A percentile compares a stretch with the other conserved stretches of the same genome.
Evolutionary conservation across 2,888 invertebrate genomes (phyloP).

Genomic region (Amitus sp.): DNA sequence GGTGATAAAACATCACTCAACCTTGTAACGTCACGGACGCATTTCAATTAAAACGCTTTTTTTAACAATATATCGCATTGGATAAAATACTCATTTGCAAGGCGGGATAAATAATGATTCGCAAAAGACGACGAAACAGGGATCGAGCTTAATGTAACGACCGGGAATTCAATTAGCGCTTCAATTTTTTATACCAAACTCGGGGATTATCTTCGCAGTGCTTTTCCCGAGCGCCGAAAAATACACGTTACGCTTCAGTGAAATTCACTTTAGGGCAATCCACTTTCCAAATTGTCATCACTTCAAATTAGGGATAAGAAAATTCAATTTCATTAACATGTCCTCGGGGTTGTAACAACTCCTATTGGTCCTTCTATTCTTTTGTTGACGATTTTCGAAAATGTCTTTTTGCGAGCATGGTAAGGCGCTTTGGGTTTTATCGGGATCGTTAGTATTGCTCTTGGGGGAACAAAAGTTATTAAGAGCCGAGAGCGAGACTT

Average conservation of each 20-base stretch:
- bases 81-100: slow-evolving; percentile 4
- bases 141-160: neutral
- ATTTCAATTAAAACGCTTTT: neutral
- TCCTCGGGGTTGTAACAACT: no score
- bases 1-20: slow-evolving; percentile 1
- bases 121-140: no score
- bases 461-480: slow-evolving; percentile 32
- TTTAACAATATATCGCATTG: neutral
- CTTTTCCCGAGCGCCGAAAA: neutral
- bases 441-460: slow-evolving; percentile 31
- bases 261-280: neutral
- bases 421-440: no score
- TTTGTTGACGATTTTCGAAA: no score
- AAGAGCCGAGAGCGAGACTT: no score
- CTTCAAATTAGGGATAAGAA: neutral
- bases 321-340: neutral
- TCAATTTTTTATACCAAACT: slow-evolving; percentile 8
- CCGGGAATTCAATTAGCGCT: slow-evolving; percentile 5
- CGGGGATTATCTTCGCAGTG: neutral
- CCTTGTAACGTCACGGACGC: neutral
- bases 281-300: neutral
- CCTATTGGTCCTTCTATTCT: no score
- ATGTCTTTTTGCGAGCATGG: neutral
- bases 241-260: neutral
- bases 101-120: neutral